Base-by-base conservation (phyloP, 1,140 invertebrate genomes). In the Drosophila miranda region DNA sequence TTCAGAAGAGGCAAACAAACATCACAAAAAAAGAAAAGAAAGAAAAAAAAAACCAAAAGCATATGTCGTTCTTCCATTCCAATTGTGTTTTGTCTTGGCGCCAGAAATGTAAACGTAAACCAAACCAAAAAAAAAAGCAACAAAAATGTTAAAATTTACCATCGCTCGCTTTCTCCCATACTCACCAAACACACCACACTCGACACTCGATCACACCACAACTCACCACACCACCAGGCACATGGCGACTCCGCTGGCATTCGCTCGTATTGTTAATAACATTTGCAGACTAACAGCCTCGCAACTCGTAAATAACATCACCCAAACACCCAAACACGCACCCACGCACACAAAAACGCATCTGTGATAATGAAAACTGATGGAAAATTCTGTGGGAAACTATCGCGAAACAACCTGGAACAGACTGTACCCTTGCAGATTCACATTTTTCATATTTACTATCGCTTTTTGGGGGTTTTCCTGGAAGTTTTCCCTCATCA, bases 81-180 rank as follows among this genome's bases (percentile, higher is more conserved):
- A 62, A 75, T 71, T 84, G 77, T 84, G 80, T 86, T 84, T 84
- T 84, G 80, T 84, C 80, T 81, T 84, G 80, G 69, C 80, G 81
- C 80, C 80, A 84, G 81, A 75, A 84, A 77, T 38, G 11, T 38
- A 38, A 38, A 87, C 64, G 61, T 78, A 84, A 78, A 87, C 81
- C 81, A 87, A 86, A 86, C 82, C 66, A 69, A 77, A 80, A 63
- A 60, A 13, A 51, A 77, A 44, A 14, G 49, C 67, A 63, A 68
- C 48, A 38, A 61, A 53, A 56, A 61, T 50, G 50, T 42, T 71
- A 14, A 82, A 82, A 68, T 60, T 67, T 79, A 69, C 72, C 80
- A 83, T 84, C 76, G 78, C 72, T 81, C 62, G 77, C 59, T 52
- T 38, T 44, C 55, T 63, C 44, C 58, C 70, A 83, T 82, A 71